A percentile compares a stretch with the other conserved stretches of the same genome.
Evolutionary conservation across 35 echinoderm and acorn worm species (phyloP).

Genomic region (Lytechinus variegatus): DNA sequence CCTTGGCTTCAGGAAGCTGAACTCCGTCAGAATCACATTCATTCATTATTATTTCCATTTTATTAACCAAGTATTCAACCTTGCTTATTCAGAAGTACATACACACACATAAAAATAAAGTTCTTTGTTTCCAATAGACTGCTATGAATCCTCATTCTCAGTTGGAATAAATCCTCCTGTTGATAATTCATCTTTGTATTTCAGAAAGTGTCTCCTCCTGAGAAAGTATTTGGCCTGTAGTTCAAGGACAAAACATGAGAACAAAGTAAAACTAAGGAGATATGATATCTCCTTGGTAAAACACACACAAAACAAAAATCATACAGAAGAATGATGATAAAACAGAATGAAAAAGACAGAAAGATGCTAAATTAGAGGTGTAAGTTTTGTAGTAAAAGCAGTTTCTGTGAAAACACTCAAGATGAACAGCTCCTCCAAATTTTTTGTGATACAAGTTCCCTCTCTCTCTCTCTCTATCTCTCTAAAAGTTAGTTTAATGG

Average conservation of each 20-base stretch:
- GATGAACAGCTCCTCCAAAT: too few relatives aligned
- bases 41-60: background rate
- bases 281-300: too few relatives aligned
- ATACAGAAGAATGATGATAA: background rate
- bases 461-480: too few relatives aligned
- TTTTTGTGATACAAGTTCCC: too few relatives aligned
- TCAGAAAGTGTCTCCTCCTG: conserved; percentile 57
- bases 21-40: background rate
- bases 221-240: conserved; percentile 65
- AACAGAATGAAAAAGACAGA: background rate
- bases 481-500: too few relatives aligned
- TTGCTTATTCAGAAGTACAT: background rate
- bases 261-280: too few relatives aligned
- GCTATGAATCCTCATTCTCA: conserved; percentile 48
- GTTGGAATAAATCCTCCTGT: conserved; percentile 64
- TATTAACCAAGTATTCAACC: background rate
- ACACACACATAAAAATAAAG: background rate
- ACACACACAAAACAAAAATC: background rate
- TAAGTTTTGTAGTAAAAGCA: too few relatives aligned
- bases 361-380: background rate
- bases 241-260: conserved; percentile 22
- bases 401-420: too few relatives aligned
- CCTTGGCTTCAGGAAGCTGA: background rate
- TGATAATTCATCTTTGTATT: conserved; percentile 57
- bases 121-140: background rate